phyloP scores from a whole-genome alignment of 2,113 vertebrate species.

The Pedionomus torquatus region DNA sequence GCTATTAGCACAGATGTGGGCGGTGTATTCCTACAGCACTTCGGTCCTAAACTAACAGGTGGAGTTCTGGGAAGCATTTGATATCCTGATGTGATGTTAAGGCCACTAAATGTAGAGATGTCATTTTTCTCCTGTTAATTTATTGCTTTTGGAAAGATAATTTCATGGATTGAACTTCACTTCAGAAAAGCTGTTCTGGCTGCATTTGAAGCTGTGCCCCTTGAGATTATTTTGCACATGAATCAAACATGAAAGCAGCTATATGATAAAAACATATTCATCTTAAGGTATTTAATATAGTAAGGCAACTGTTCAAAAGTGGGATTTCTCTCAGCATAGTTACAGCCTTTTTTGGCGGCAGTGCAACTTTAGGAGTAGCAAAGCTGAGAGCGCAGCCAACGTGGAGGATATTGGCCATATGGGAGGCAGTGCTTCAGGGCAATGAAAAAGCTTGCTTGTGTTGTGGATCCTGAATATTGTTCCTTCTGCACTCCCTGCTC shows the following conservation, averaged over 20 bases:
- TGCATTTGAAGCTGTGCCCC: neutral
- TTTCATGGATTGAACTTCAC: neutral
- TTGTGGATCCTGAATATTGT: neutral
- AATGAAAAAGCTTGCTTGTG: neutral
- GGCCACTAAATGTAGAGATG: neutral
- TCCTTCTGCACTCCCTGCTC: neutral
- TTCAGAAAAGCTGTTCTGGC: neutral
- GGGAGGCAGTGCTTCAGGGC: fast-evolving
- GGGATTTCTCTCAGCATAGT: neutral
- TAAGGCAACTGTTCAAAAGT: neutral
- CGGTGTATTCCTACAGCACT: neutral
- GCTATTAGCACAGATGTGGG: neutral
- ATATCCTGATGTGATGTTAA: neutral
- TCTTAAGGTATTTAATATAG: neutral
- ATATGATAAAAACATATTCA: neutral
- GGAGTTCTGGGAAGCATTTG: neutral
- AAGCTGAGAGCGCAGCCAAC: neutral
- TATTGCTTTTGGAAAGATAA: neutral
- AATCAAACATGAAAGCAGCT: neutral
- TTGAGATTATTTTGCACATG: neutral
- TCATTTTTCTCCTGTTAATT: neutral
- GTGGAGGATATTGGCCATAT: fast-evolving
- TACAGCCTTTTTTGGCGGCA: neutral
- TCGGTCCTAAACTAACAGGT: neutral
- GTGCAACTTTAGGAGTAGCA: neutral